A percentile compares a stretch with the other conserved stretches of the same genome.
Conservation (phyloP, 2,888 invertebrate species). For the Diaprepes abbreviatus region DNA sequence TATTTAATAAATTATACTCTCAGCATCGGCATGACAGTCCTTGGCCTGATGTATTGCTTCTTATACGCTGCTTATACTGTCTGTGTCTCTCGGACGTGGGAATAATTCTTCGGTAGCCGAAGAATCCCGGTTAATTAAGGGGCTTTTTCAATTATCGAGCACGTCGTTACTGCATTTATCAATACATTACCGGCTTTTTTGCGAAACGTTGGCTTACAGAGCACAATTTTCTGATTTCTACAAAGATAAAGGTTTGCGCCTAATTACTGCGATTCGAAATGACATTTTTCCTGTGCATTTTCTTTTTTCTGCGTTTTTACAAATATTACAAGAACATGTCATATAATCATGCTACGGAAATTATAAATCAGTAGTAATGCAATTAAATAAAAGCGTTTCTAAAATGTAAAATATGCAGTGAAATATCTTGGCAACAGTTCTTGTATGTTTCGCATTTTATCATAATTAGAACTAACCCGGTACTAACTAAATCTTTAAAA, state of each 20-base stretch:
- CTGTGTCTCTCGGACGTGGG: conserved; percentile 49
- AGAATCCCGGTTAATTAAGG: conserved; percentile 62
- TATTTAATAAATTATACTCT: conserved; percentile 25
- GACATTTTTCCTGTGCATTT: conserved; percentile 42
- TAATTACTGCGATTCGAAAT: conserved; percentile 46
- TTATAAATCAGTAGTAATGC: no score
- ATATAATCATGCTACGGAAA: no score
- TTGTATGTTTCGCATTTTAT: no score
- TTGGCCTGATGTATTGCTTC: conserved; percentile 33
- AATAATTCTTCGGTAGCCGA: conserved; percentile 57
- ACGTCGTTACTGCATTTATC: conserved; percentile 59
- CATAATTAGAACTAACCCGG: no score
- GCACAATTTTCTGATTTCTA: conserved; percentile 50
- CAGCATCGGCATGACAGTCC: conserved; percentile 17
- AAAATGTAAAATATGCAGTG: no score
- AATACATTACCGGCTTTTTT: conserved; percentile 57
- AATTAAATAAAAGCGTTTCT: no score
- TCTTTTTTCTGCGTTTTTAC: not conserved
- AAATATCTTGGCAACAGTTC: no score
- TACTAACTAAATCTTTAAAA: no score
- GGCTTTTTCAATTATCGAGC: conserved; percentile 61
- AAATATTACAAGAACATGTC: no score
- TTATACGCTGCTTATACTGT: conserved; percentile 35
- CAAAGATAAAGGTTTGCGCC: conserved; percentile 48
- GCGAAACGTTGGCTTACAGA: conserved; percentile 35